A percentile compares a stretch with the other conserved stretches of the same genome.
Conservation (phyloP, 2,888 invertebrate genomes). For the Lasioglossum vierecki region DNA sequence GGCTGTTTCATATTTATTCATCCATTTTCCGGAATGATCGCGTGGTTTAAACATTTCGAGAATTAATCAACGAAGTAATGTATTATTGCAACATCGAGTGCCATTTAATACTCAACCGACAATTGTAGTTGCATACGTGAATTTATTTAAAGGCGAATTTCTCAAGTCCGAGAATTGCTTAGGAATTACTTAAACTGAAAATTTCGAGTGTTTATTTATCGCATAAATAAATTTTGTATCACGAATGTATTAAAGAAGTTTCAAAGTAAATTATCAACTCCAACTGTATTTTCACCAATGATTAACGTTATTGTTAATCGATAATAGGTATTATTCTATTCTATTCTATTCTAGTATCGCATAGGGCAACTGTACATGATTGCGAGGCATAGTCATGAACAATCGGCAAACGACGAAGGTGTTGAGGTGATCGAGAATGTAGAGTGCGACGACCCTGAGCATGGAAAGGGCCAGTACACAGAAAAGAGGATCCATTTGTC, state of each 20-base stretch:
- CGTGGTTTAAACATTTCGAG: not conserved
- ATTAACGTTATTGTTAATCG: not conserved
- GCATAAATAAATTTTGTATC: not conserved
- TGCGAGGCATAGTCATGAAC: constrained; percentile 95
- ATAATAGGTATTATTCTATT: not conserved
- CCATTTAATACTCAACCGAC: not conserved
- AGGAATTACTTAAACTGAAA: not conserved
- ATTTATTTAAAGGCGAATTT: no score
- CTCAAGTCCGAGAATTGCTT: not conserved
- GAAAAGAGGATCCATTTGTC: constrained; percentile 96
- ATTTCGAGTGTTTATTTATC: not conserved
- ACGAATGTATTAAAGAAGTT: not conserved
- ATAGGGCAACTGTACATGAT: constrained; percentile 98
- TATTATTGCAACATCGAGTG: not conserved
- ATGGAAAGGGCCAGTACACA: constrained; percentile 94
- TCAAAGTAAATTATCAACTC: not conserved
- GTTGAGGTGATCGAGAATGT: constrained; percentile 95
- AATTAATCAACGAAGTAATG: not conserved
- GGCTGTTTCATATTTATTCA: not conserved
- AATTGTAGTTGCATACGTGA: not conserved
- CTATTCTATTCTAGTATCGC: constrained; percentile 88
- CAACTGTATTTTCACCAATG: not conserved
- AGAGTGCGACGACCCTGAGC: constrained; percentile 90
- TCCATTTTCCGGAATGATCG: not conserved
- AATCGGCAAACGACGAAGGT: constrained; percentile 95